Evolutionary conservation across 2,888 invertebrate genomes (phyloP), one percentile per base, ranked within the genome.

Genomic region (Amiota mariae): DNA sequence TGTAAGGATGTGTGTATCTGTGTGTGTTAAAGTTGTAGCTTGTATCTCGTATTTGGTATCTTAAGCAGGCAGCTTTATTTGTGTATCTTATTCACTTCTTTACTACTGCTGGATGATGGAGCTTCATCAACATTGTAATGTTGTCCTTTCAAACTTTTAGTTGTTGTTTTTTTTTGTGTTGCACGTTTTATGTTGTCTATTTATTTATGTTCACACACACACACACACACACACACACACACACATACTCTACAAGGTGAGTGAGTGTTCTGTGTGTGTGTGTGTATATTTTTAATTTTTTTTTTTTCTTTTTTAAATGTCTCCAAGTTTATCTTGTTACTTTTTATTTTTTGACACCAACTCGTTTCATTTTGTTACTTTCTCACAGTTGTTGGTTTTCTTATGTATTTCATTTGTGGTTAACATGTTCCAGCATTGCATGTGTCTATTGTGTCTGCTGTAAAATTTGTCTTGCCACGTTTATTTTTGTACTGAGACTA

Each of bases 291-390:
- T n/a, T n/a, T n/a, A n/a, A n/a, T n/a, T n/a, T n/a, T n/a, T n/a
- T n/a, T n/a, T n/a, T n/a, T n/a, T n/a, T n/a, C 6, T 36, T 36
- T 6, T 36, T 36, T 36, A 36, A 6, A 36, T 36, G 36, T 54
- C 49, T 73, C 71, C 57, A 68, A 61, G 49, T 71, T 70, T 71
- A 77, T 73, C 74, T 75, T 67, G 77, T 76, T 77, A 24, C 51
- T 54, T 36, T 36, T 68, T 68, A 24, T 54, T 20, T 20, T 54
- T 20, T 20, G 67, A 12, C 18, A 20, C n/a, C 8, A 12, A 46
- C 13, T 36, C 24, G 47, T 15, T 63, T 13, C 13, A 54, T 54
- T 54, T 54, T 15, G 54, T 54, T 15, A 12, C 63, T 63, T 63
- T 15, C 24, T 10, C 46, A 10, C 47, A 11, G 66, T 49, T 36